Conservation (phyloP, 2,113 vertebrate species). For the Casuarius casuarius region DNA sequence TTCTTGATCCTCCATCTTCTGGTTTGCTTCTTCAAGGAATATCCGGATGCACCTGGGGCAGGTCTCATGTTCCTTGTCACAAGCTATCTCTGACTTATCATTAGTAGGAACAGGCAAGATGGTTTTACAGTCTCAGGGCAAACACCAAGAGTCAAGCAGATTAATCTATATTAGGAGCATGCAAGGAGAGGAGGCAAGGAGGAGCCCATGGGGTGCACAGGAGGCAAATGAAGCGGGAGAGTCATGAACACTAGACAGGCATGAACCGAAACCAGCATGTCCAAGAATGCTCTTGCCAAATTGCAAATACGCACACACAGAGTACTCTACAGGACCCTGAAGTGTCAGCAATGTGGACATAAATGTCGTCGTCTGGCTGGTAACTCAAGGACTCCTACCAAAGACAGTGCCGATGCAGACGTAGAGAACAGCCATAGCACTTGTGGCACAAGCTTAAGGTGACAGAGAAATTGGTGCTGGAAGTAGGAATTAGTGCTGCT, state of each 20-base stretch:
- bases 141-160: too few species aligned
- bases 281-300: not conserved
- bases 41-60: not conserved
- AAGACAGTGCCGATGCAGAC: not conserved
- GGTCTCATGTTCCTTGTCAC: not conserved
- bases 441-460: not conserved
- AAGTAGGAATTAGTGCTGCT: not conserved
- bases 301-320: not conserved
- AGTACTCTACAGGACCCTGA: not conserved
- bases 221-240: not conserved
- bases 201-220: not conserved
- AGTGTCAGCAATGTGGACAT: too few species aligned
- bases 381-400: not conserved
- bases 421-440: not conserved
- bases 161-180: not conserved
- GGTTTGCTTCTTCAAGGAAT: not conserved
- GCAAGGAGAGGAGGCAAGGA: not conserved
- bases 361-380: not conserved
- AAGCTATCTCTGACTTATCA: not conserved
- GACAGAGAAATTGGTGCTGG: not conserved
- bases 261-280: not conserved
- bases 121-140: too few species aligned
- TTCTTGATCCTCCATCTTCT: rapidly evolving
- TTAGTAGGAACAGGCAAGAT: not conserved
- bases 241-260: not conserved